These are phyloP conservation scores for Hirtodrosophila duncani DNA, from an alignment of 2,888 invertebrate genomes.

Conservation along the genomic window DNA sequence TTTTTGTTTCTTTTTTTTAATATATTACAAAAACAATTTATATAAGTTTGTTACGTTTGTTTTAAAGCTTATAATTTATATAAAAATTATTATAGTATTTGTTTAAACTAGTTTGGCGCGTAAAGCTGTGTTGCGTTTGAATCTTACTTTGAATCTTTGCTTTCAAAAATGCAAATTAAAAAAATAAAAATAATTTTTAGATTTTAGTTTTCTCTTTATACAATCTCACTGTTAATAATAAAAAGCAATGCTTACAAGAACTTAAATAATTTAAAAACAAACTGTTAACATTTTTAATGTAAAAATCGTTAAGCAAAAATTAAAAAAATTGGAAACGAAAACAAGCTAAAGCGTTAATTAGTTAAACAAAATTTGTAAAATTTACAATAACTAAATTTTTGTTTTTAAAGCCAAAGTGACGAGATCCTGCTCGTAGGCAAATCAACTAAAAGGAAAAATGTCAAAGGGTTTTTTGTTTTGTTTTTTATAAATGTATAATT, in stretches of 20 bases:
- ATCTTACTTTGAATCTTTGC: slow-evolving; percentile 56
- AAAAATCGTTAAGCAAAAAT: slow-evolving; percentile 45
- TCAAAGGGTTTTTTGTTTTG: slow-evolving; percentile 34
- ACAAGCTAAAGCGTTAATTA: too few relatives aligned
- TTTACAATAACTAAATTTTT: slow-evolving; percentile 16
- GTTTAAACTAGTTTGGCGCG: slow-evolving; percentile 69
- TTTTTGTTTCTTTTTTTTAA: slow-evolving; percentile 30
- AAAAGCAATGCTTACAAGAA: slow-evolving; percentile 50
- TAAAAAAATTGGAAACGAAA: slow-evolving; percentile 32
- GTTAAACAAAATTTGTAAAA: slow-evolving; percentile 49
- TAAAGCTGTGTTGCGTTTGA: slow-evolving; percentile 67
- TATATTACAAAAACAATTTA: slow-evolving; percentile 39
- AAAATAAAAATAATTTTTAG: slow-evolving; percentile 21
- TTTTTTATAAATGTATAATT: slow-evolving; percentile 37
- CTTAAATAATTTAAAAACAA: slow-evolving; percentile 61
- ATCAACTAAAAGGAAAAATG: slow-evolving; percentile 54
- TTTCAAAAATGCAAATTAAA: slow-evolving; percentile 54
- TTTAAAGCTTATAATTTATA: slow-evolving; percentile 41
- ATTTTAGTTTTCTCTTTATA: slow-evolving; percentile 32
- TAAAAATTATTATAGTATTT: slow-evolving; percentile 34
- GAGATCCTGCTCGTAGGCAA: slow-evolving; percentile 76
- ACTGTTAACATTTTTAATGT: slow-evolving; percentile 64
- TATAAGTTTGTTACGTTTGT: slow-evolving; percentile 47
- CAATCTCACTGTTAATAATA: slow-evolving; percentile 37
- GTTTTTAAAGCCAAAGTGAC: slow-evolving; percentile 72